These are phyloP conservation scores for Cliona cf. orientalis DNA, from an alignment of 37 sponge, comb jelly and placozoan species.

Conservation along the genomic window DNA sequence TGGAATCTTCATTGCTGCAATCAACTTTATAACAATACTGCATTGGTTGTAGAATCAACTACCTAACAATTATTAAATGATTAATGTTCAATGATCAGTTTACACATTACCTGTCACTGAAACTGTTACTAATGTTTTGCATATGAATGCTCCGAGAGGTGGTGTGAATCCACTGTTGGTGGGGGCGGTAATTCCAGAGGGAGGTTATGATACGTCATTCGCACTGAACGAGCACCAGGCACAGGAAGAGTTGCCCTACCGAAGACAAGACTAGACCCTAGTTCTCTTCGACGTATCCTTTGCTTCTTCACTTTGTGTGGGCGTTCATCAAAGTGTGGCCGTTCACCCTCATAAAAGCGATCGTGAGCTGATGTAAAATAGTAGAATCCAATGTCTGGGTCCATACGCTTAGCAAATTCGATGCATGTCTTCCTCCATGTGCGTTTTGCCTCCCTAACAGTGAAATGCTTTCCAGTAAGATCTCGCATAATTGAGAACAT, in stretches of 20 bases:
- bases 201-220: conserved; percentile 10
- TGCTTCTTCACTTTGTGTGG: not conserved
- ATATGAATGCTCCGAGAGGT: conserved; percentile 16
- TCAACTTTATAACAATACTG: not conserved
- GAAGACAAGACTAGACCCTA: not conserved
- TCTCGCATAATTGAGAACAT: conserved; percentile 13
- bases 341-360: conserved; percentile 12
- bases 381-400: conserved; percentile 1
- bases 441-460: not conserved
- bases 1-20: not conserved
- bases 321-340: not conserved
- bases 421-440: not conserved
- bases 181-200: conserved; percentile 25
- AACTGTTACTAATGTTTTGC: not conserved
- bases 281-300: conserved; percentile 6
- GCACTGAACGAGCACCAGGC: not conserved
- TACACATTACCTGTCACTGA: not conserved
- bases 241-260: conserved; percentile 7
- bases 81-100: not conserved
- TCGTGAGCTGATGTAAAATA: conserved; percentile 13
- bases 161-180: not conserved
- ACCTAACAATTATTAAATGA: not conserved
- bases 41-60: not conserved
- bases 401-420: conserved; percentile 3
- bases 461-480: conserved; percentile 19